Conservation (phyloP, 2,888 invertebrate species). For the Microchrysa polita region DNA sequence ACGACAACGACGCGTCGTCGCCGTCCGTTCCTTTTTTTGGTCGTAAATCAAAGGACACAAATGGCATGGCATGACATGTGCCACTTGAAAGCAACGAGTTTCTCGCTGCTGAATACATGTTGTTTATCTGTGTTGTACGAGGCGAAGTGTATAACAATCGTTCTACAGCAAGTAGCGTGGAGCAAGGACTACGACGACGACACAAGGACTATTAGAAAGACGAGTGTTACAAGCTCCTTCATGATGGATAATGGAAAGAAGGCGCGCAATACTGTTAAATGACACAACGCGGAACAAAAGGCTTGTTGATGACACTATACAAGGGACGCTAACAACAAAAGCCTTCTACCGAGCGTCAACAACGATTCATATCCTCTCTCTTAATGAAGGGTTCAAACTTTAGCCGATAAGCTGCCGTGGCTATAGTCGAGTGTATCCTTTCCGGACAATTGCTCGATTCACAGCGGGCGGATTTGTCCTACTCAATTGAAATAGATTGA, state of each 20-base stretch:
- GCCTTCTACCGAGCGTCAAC: not conserved
- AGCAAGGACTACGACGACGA: not conserved
- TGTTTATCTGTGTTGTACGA: not conserved
- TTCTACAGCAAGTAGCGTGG: conserved; percentile 4
- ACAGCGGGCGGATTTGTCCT: conserved; percentile 12
- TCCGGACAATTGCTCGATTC: not conserved
- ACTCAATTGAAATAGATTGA: not conserved
- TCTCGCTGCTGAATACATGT: not conserved
- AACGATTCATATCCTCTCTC: not conserved
- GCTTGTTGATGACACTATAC: conserved; percentile 43
- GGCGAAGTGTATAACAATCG: conserved; percentile 18
- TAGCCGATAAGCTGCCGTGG: not conserved
- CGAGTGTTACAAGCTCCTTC: conserved; percentile 25
- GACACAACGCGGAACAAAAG: conserved; percentile 26
- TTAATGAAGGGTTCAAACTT: conserved; percentile 32
- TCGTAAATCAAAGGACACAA: conserved; percentile 45
- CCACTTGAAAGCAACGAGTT: conserved; percentile 25
- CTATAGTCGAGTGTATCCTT: no score
- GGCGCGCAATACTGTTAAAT: not conserved
- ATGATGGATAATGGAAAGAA: not conserved
- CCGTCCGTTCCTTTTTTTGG: conserved; percentile 30
- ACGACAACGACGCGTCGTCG: not conserved
- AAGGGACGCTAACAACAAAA: conserved; percentile 32
- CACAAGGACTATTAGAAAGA: conserved; percentile 28
- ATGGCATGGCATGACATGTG: conserved; percentile 42